Evolutionary conservation across 2,797 vertebrate genomes (phyloP).

Genomic region (Esox lucius): DNA sequence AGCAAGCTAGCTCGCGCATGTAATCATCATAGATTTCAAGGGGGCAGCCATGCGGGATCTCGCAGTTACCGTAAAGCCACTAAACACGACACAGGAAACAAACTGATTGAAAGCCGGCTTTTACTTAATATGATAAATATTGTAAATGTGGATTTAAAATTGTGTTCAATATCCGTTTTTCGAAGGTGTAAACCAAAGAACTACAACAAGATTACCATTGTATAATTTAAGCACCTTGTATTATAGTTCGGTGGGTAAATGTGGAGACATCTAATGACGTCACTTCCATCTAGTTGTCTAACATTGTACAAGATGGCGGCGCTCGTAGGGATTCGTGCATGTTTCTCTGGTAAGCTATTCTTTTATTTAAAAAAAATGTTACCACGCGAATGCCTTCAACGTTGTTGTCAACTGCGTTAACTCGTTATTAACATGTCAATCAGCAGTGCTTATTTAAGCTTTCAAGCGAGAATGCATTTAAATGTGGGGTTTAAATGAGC

Average conservation of each 20-base stretch:
- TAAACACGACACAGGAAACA: too few relatives aligned
- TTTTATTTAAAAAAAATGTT: too few relatives aligned
- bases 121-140: too few relatives aligned
- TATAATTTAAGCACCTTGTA: too few relatives aligned
- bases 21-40: not conserved
- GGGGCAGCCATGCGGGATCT: slow-evolving; percentile 12
- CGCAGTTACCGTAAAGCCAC: slow-evolving; percentile 43
- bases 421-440: not conserved
- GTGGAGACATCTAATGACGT: slow-evolving; percentile 6
- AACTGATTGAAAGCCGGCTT: too few relatives aligned
- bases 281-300: not conserved
- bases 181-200: too few relatives aligned
- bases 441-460: not conserved
- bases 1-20: not conserved
- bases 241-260: too few relatives aligned
- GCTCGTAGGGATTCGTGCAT: slow-evolving; percentile 73
- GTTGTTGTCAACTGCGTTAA: not conserved
- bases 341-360: slow-evolving; percentile 69
- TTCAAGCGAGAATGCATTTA: not conserved
- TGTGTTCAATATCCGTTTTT: too few relatives aligned
- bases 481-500: not conserved
- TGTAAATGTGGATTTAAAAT: too few relatives aligned
- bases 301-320: slow-evolving; percentile 74
- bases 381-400: not conserved
- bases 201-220: too few relatives aligned